Evolutionary conservation across 2,113 vertebrate species (phyloP).

Genomic region (Tautogolabrus adspersus): DNA sequence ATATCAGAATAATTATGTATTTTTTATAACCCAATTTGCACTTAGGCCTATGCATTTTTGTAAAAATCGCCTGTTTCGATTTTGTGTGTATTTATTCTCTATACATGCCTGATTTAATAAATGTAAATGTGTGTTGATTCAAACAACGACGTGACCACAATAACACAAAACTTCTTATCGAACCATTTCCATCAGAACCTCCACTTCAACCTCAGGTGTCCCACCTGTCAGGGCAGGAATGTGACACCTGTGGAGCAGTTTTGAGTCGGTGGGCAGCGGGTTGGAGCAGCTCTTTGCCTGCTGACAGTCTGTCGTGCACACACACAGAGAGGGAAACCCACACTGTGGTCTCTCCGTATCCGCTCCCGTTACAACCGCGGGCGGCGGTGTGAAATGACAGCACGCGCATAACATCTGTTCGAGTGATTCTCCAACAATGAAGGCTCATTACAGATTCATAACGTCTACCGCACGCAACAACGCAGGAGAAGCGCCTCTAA

Average conservation of each 20-base stretch:
- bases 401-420: conserved; percentile 85
- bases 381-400: conserved; percentile 78
- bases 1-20: not conserved
- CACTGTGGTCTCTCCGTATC: not conserved
- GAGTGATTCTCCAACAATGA: conserved; percentile 80
- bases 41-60: too few species aligned
- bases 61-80: not conserved
- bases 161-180: not conserved
- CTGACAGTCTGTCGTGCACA: conserved; percentile 45
- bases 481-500: conserved; percentile 25
- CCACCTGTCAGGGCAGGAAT: conserved; percentile 76
- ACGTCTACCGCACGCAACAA: conserved; percentile 69
- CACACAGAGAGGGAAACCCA: not conserved
- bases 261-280: conserved; percentile 1
- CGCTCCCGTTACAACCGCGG: conserved; percentile 64
- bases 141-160: not conserved
- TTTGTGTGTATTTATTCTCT: not conserved
- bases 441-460: conserved; percentile 87
- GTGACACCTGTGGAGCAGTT: conserved; percentile 76
- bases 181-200: not conserved
- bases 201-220: conserved; percentile 62
- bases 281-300: conserved; percentile 18
- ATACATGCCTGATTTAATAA: not conserved
- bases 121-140: not conserved
- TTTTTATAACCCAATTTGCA: not conserved